Evolutionary conservation across 2,888 invertebrate genomes (phyloP), one percentile per base, ranked within the genome.

Genomic region (Orthosia gracilis): DNA sequence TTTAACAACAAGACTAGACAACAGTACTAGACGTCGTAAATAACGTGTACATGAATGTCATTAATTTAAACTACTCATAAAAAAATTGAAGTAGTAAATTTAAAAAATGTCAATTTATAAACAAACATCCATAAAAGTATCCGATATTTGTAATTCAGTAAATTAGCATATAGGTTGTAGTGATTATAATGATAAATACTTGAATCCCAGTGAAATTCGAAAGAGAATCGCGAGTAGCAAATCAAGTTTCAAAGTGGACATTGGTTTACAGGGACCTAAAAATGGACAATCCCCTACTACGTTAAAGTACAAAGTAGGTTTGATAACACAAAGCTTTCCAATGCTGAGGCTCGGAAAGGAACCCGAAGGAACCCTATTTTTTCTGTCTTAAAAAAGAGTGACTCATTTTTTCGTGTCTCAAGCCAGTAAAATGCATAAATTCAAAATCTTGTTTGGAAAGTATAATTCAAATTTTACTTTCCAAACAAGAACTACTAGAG

Each of bases 381-480:
- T 9, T n/a, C 52, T 52, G 40, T 23, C n/a, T 18, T 21, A 21
- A 15, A 13, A 7, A 52, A 18, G 18, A 52, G 52, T n/a, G n/a
- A 52, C 52, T 11, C 9, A n/a, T n/a, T n/a, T 52, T 52, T 52
- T 52, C 52, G 52, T n/a, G n/a, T 52, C 52, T n/a, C 18, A 52
- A 52, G n/a, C 5, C 52, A 52, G 7, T 52, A 52, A 52, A 52
- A 9, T 9, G n/a, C 18, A 52, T 7, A 1, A 11, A n/a, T n/a
- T 52, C 52, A 52, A n/a, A 18, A 73, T 45, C 65, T 65, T 2
- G 65, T 65, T 18, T n/a, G n/a, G n/a, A n/a, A n/a, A n/a, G n/a
- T n/a, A n/a, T n/a, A n/a, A n/a, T n/a, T n/a, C n/a, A n/a, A n/a
- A 63, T 63, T 63, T 11, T 58, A 26, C 9, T 62, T 23, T 62